Percentiles rank a stretch among this genome's conserved stretches.
These are phyloP conservation scores for Dysidea cf. avara DNA, from an alignment of 37 sponge, comb jelly and placozoan species.

Conservation along the genomic window DNA sequence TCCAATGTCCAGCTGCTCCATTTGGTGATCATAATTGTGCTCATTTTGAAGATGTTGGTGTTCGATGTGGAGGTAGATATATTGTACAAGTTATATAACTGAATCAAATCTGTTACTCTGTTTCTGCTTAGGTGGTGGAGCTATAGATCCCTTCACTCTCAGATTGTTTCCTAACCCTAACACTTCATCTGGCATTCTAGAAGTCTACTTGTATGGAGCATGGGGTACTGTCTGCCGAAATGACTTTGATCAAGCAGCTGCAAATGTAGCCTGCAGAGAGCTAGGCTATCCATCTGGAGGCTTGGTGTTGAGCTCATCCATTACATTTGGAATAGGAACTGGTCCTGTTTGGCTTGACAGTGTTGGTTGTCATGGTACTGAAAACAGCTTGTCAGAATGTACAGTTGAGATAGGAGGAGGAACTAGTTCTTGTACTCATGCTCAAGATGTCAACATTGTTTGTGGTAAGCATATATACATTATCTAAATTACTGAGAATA, in stretches of 20 bases:
- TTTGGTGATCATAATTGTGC: constrained; percentile 13
- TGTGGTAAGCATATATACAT: constrained; percentile 4
- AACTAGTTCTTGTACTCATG: no score
- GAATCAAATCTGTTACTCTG: neutral
- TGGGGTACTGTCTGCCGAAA: constrained; percentile 61
- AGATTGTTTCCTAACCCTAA: neutral
- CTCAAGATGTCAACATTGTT: no score
- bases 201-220: constrained; percentile 25
- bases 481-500: neutral
- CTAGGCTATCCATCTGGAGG: constrained; percentile 17
- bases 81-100: neutral
- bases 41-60: constrained; percentile 31
- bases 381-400: constrained; percentile 9
- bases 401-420: neutral
- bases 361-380: constrained; percentile 25
- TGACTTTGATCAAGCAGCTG: constrained; percentile 6
- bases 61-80: constrained; percentile 8
- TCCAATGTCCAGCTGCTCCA: neutral
- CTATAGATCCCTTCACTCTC: neutral
- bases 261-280: constrained; percentile 37
- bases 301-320: neutral
- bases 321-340: neutral
- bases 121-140: neutral
- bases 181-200: constrained; percentile 20
- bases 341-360: constrained; percentile 40